phyloP scores from a whole-genome alignment of 2,888 invertebrate genomes.

The Zaprionus obscuricornis region DNA sequence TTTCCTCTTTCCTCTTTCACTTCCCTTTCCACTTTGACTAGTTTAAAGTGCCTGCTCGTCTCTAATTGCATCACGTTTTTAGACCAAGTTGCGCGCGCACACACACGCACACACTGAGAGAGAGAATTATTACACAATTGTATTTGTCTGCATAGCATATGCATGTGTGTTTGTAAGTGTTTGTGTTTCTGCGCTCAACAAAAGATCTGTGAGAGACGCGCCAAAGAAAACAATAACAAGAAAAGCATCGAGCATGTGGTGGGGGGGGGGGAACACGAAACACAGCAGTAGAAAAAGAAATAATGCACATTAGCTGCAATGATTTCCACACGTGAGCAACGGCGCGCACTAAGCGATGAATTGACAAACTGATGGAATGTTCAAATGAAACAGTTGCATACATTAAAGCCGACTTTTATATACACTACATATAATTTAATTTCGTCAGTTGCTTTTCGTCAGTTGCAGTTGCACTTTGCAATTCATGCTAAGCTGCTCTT shows the following conservation, averaged over 20 bases:
- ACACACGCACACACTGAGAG: constrained; percentile 41
- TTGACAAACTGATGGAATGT: constrained; percentile 42
- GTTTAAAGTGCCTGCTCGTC: constrained; percentile 56
- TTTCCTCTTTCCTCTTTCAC: neutral
- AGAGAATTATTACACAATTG: constrained; percentile 74
- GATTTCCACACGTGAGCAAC: constrained; percentile 67
- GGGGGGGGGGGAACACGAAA: no score
- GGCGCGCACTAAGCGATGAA: constrained; percentile 20
- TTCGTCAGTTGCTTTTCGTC: no score
- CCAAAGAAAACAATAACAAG: neutral
- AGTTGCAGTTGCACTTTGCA: no score
- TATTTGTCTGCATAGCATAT: constrained; percentile 18
- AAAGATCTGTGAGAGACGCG: constrained; percentile 23
- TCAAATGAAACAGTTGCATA: constrained; percentile 19
- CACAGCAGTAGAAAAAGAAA: constrained; percentile 33
- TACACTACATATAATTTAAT: no score
- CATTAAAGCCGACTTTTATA: no score
- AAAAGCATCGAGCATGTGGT: no score
- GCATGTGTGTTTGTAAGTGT: neutral
- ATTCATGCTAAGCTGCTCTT: no score
- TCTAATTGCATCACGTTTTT: constrained; percentile 79
- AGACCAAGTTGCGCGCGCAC: constrained; percentile 62
- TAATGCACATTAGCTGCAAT: constrained; percentile 66
- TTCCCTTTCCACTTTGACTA: neutral
- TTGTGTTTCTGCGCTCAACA: neutral